Base-by-base conservation (phyloP, 2,113 vertebrate genomes). In the Myotis lucifugus region DNA sequence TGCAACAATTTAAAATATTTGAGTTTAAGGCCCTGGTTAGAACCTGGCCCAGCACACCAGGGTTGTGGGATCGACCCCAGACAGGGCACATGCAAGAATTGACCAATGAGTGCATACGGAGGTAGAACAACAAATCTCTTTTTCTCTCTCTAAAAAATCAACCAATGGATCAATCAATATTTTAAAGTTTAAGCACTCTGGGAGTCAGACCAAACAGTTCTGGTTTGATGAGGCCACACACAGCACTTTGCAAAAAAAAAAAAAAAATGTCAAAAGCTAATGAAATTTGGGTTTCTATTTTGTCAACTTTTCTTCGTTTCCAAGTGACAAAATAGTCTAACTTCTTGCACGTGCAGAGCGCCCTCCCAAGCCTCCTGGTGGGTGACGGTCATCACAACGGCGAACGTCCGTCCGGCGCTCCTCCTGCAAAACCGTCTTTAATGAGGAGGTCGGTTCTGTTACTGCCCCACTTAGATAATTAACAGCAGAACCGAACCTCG, bases 101-200 rank as follows among this genome's bases (percentile, higher is more conserved):
- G 15, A 67, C 64, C 64, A 66, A 32, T 66, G 64, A 3, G 14
- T 15, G 64, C 61, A 66, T 66, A 66, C 6, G 5, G 13, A 64
- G 27, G 27, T 29, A 32, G 29, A 12, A 32, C 27, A 32, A 64
- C 29, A 27, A 15, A 14, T 15, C 5, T 14, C 5, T 32, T 10
- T 29, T 10, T 64, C 10, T 32, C 19, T 56, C 54, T 56, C 54
- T 61, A 27, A 27, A 32, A 66, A 66, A 6, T 14, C 13, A 32
- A 15, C 11, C 13, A 61, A 29, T 61, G 25, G 25, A 29, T 27
- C 25, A 13, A 64, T 64, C 27, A 29, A 27, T 64, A 27, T 59
- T 59, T 83, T 69, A 17, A 82, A 83, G 11, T 66, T 52, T 73
- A 78, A 90, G 87, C 25, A 10, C 17, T 84, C 27, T 82, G n/a